These are phyloP conservation scores for Alectura lathami DNA, from an alignment of 2,113 vertebrate genomes.

Conservation along the genomic window DNA sequence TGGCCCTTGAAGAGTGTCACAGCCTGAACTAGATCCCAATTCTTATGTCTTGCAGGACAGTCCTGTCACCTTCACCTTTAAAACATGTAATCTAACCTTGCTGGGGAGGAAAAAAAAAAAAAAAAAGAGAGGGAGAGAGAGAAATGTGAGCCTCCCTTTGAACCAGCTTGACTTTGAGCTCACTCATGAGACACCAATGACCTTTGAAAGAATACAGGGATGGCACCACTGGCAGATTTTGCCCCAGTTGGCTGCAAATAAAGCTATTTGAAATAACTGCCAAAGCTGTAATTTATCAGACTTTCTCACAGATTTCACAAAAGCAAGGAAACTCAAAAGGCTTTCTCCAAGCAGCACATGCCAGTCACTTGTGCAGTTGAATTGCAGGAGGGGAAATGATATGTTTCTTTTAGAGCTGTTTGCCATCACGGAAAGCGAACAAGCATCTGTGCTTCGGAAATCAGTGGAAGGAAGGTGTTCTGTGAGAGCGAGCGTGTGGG, in stretches of 20 bases:
- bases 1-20: not conserved
- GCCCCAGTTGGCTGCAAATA: slow-evolving; percentile 38
- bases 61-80: slow-evolving; percentile 40
- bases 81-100: slow-evolving; percentile 4
- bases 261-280: slow-evolving; percentile 59
- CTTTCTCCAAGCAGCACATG: slow-evolving; percentile 59
- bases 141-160: slow-evolving; percentile 46
- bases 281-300: slow-evolving; percentile 53
- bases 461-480: slow-evolving; percentile 57
- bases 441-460: slow-evolving; percentile 64
- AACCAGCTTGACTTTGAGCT: slow-evolving; percentile 32
- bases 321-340: slow-evolving; percentile 61
- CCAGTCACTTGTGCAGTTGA: slow-evolving; percentile 64
- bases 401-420: slow-evolving; percentile 66
- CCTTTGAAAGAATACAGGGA: not conserved
- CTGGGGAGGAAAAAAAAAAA: slow-evolving; percentile 7
- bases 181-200: not conserved
- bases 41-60: slow-evolving; percentile 23
- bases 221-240: slow-evolving; percentile 34
- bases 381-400: slow-evolving; percentile 55
- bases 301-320: slow-evolving; percentile 56
- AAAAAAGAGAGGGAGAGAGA: too few species aligned
- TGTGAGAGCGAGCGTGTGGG: slow-evolving; percentile 61
- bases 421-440: slow-evolving; percentile 59
- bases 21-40: not conserved